phyloP scores from a whole-genome alignment of 2,888 invertebrate genomes.

The Mantis religiosa region DNA sequence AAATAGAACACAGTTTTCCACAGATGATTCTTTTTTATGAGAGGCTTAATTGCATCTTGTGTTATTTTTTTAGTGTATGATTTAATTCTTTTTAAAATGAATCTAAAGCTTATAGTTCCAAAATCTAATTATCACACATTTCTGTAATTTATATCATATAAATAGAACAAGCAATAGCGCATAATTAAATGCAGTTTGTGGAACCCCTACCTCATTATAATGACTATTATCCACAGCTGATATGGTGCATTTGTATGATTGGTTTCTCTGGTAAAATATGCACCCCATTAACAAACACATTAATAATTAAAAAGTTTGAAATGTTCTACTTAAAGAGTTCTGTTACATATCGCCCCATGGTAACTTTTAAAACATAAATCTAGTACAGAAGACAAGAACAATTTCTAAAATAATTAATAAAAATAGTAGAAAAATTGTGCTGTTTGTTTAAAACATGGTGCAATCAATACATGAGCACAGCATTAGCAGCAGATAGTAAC shows the following conservation, averaged over 20 bases:
- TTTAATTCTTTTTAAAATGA: not conserved
- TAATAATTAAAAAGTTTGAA: not conserved
- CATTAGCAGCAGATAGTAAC: not conserved
- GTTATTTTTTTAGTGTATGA: not conserved
- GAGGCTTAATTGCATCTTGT: not conserved
- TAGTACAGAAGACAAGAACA: not conserved
- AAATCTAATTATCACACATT: not conserved
- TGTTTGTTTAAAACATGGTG: not conserved
- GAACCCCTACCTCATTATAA: not conserved
- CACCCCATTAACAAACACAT: not conserved
- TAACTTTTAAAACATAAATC: not conserved
- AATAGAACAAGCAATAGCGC: not conserved
- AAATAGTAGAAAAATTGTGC: not conserved
- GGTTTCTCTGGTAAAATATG: not conserved
- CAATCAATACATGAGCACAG: not conserved
- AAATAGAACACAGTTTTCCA: not conserved
- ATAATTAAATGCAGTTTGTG: not conserved
- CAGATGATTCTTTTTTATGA: not conserved
- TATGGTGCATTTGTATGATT: constrained; percentile 2
- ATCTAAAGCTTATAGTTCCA: not conserved
- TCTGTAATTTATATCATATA: not conserved
- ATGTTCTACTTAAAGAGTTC: not conserved
- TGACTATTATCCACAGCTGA: constrained; percentile 7
- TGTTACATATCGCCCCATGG: not conserved
- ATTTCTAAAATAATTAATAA: not conserved